A percentile compares a stretch with the other conserved stretches of the same genome.
Conservation (phyloP, 2,797 vertebrate genomes). For the Eulemur coronatus region DNA sequence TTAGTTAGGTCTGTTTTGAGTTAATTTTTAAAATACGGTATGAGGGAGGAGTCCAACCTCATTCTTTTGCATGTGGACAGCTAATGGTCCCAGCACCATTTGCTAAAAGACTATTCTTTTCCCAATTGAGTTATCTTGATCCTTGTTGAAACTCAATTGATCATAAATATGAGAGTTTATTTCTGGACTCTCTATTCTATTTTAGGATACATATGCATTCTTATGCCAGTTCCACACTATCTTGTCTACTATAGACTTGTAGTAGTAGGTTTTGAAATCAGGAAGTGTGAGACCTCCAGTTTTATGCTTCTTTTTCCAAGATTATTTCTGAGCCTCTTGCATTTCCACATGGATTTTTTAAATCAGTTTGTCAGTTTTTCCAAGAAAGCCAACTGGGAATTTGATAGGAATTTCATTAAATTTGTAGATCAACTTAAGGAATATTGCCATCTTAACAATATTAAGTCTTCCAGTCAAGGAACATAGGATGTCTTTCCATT, state of each 20-base stretch:
- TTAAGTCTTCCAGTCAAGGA: neutral
- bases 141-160: neutral
- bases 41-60: neutral
- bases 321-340: neutral
- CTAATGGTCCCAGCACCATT: neutral
- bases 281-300: neutral
- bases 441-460: neutral
- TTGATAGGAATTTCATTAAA: neutral
- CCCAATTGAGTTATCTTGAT: neutral
- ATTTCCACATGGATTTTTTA: neutral
- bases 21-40: neutral
- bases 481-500: neutral
- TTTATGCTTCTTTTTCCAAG: neutral
- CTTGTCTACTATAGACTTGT: neutral
- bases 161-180: neutral
- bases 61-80: neutral
- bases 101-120: neutral
- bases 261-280: neutral
- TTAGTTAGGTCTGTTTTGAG: neutral
- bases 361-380: neutral
- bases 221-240: neutral
- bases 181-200: neutral
- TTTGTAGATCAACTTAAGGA: neutral
- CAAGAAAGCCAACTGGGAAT: neutral
- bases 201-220: neutral